Conservation (phyloP, 2,888 invertebrate species). For the Drosophila eohydei region DNA sequence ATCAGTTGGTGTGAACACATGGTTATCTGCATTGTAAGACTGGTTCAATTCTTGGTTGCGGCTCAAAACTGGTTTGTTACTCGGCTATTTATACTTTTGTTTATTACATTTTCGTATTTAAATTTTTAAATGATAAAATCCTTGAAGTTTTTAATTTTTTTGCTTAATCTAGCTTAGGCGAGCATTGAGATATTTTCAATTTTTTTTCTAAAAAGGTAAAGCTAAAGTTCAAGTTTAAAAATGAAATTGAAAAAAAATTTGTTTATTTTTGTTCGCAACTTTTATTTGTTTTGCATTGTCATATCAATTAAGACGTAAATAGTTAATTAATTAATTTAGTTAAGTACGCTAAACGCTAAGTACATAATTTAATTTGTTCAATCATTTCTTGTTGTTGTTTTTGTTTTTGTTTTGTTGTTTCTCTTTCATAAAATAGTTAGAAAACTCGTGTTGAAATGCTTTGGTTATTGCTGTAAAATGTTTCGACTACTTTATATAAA, state of each 20-base stretch:
- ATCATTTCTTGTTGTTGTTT: conserved; percentile 40
- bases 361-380: conserved; percentile 75
- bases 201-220: not conserved
- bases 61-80: not conserved
- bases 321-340: conserved; percentile 45
- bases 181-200: not conserved
- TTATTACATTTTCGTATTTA: not conserved
- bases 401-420: conserved; percentile 22
- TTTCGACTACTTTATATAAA: conserved; percentile 62
- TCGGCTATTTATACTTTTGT: not conserved
- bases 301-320: conserved; percentile 41
- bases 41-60: no score
- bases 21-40: not conserved
- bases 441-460: conserved; percentile 81
- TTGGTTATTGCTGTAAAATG: conserved; percentile 85
- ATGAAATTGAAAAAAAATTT: not conserved
- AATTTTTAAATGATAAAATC: not conserved
- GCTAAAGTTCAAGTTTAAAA: not conserved
- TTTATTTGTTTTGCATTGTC: conserved; percentile 48
- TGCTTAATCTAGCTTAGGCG: not conserved
- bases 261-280: conserved; percentile 43
- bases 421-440: conserved; percentile 41
- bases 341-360: conserved; percentile 72
- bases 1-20: not conserved
- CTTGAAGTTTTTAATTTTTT: not conserved